Conservation (phyloP, 2,888 invertebrate genomes). For the Cetonia aurata region DNA sequence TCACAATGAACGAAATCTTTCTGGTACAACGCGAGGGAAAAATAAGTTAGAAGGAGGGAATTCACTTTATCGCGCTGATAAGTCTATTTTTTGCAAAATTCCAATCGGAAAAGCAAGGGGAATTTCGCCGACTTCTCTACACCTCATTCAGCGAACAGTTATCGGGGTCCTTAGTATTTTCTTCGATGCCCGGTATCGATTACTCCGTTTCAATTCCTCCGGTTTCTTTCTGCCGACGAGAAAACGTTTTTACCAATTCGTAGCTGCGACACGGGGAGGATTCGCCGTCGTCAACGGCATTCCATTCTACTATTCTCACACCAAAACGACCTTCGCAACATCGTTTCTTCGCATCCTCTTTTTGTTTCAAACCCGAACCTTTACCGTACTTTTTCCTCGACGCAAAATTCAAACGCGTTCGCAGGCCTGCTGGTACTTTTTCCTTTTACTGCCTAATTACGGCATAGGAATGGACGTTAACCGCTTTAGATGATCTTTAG, state of each 20-base stretch:
- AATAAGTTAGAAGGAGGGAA: conserved; percentile 5
- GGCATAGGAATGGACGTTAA: conserved; percentile 33
- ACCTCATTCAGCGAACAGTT: conserved; percentile 35
- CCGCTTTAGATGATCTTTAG: conserved; percentile 16
- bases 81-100: conserved; percentile 35
- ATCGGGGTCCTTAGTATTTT: conserved; percentile 28
- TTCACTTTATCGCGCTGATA: conserved; percentile 36
- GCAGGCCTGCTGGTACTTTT: conserved; percentile 24
- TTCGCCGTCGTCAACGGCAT: conserved; percentile 23
- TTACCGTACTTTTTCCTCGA: not conserved
- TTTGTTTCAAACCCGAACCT: not conserved
- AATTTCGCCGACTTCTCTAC: conserved; percentile 36
- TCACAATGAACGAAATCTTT: conserved; percentile 7
- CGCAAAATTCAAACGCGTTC: conserved; percentile 34
- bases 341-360: not conserved
- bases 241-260: conserved; percentile 40
- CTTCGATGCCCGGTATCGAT: conserved; percentile 26
- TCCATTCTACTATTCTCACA: conserved; percentile 4
- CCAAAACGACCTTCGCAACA: not conserved
- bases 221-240: conserved; percentile 26
- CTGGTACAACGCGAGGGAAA: not conserved
- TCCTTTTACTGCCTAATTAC: conserved; percentile 35
- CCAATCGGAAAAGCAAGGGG: conserved; percentile 32
- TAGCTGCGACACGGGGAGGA: conserved; percentile 26
- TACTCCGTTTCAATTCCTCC: conserved; percentile 39